Base-by-base conservation (phyloP, 2,797 vertebrate species). In the Rhabdomys pumilio region DNA sequence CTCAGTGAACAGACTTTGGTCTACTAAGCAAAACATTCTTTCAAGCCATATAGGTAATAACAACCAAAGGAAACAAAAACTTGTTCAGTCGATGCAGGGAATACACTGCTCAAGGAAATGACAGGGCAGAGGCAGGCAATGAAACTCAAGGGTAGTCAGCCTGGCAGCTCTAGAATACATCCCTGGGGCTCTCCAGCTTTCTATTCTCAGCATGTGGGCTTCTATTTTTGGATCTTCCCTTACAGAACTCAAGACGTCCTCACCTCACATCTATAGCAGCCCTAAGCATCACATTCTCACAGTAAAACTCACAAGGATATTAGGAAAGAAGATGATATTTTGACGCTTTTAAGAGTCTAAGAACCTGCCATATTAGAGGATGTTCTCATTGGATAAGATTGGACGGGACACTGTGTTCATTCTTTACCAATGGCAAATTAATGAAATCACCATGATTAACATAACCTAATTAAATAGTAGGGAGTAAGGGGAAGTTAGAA, bases 341-440 rank as follows among this genome's bases (percentile, higher is more conserved):
- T 31, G 26, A 19, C 2, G 6, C 41, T 82, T 75, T 17, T 34
- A 61, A 55, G 11, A 59, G 34, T 44, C 11, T 26, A 24, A 15
- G 69, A 57, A 24, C 14, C n/a, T 8, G 0, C 2, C 9, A 6
- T 0, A 19, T 22, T 3, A 59, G 34, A 19, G 0, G 20, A 24
- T 15, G 4, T 29, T 57, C 57, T 63, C 9, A 8, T 2, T 12
- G 26, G 65, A 59, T 75, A 67, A 41, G 72, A 22, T 15, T 47
- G 41, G 73, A 31, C 13, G 14, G 41, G 73, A 31, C 13, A 20
- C 67, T 44, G n/a, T 59, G 50, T 2, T 77, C 29, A 38, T 59
- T 76, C 50, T 34, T 47, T 34, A 83, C 38, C 31, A 31, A 31
- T 29, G 26, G 38, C 80, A 84, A 77, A 84, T 11, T 29, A 65